Percentiles rank a stretch among this genome's conserved stretches.
Conservation (phyloP, 2,888 invertebrate species). For the Lacanobia oleracea region DNA sequence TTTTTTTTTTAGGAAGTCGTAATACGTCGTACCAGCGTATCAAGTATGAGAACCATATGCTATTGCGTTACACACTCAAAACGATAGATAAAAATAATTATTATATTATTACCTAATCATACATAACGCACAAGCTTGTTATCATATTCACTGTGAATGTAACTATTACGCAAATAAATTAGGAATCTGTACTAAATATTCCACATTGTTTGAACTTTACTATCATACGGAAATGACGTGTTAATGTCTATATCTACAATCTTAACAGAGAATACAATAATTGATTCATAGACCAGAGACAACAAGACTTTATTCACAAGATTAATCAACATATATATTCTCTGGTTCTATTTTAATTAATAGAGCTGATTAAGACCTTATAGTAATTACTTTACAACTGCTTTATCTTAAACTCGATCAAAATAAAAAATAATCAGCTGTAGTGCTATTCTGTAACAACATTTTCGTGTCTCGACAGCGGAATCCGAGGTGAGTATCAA, state of each 20-base stretch:
- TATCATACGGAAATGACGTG: background rate
- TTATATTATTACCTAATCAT: background rate
- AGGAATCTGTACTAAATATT: background rate
- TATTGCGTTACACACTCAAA: background rate
- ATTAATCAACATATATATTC: background rate
- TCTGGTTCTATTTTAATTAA: background rate
- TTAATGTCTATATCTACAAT: background rate
- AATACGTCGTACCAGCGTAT: no score
- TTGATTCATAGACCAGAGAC: background rate
- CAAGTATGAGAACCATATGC: no score
- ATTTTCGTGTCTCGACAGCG: no score
- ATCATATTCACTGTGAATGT: background rate
- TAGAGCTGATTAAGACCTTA: background rate
- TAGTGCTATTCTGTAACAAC: no score
- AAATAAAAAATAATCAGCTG: no score
- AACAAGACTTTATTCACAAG: background rate
- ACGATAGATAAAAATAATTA: background rate
- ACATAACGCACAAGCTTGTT: background rate
- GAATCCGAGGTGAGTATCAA: no score
- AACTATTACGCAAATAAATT: background rate
- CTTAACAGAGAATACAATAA: background rate
- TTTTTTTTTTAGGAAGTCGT: no score
- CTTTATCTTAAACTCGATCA: no score
- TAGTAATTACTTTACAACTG: background rate
- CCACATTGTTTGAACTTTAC: background rate